Percentiles rank a stretch among this genome's conserved stretches.
Conservation (phyloP, 1,140 invertebrate species). For the Cardiocondyla obscurior region DNA sequence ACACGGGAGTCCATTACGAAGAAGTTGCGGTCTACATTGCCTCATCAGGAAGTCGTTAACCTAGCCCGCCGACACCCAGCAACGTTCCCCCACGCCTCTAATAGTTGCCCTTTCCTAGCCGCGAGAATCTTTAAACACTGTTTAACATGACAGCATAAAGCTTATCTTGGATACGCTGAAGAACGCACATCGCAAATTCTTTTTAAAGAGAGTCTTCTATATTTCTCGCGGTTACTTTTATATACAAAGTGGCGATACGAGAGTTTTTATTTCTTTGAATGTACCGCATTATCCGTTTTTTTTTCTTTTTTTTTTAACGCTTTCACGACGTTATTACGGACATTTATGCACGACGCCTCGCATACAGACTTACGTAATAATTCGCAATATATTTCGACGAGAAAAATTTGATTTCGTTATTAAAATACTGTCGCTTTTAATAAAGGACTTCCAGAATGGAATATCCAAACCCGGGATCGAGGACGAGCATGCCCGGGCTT, state of each 20-base stretch:
- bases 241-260: neutral
- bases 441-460: neutral
- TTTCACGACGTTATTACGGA: too few relatives aligned
- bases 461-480: neutral
- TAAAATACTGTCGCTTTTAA: neutral
- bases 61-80: constrained; percentile 61
- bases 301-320: neutral
- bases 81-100: constrained; percentile 22
- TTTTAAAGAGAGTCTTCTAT: neutral
- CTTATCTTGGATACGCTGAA: constrained; percentile 1
- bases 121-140: constrained; percentile 37
- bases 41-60: constrained; percentile 83
- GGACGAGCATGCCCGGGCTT: neutral
- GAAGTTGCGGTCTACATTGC: constrained; percentile 76
- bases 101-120: constrained; percentile 27
- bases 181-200: neutral
- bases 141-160: neutral
- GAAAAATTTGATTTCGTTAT: too few relatives aligned
- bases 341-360: too few relatives aligned
- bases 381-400: too few relatives aligned
- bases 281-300: neutral
- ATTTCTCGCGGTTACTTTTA: neutral
- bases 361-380: too few relatives aligned
- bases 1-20: constrained; percentile 78
- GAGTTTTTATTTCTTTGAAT: too few relatives aligned